A percentile compares a stretch with the other conserved stretches of the same genome.
phyloP scores from a whole-genome alignment of 35 echinoderm and acorn worm genomes.

The Hemicentrotus pulcherrimus region DNA sequence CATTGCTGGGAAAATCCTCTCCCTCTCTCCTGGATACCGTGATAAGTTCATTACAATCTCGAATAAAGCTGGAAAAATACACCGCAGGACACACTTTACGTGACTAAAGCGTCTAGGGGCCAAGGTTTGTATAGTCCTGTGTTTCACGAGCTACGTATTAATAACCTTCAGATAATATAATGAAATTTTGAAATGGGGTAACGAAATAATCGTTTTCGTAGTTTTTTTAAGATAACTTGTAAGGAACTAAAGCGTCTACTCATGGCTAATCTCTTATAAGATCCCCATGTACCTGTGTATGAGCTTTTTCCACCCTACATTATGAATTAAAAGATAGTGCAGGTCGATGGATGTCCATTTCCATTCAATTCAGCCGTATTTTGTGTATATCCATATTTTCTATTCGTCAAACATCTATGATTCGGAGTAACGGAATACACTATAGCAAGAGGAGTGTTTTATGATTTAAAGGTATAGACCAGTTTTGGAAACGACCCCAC shows the following conservation, averaged over 20 bases:
- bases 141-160: neutral
- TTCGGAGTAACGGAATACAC: no score
- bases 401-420: no score
- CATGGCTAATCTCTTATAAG: no score
- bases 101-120: neutral
- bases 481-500: no score
- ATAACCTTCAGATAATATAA: neutral
- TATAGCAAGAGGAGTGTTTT: no score
- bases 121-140: neutral
- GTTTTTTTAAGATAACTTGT: neutral
- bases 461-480: no score
- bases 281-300: no score
- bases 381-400: no score
- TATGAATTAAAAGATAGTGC: no score
- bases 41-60: slow-evolving; percentile 36
- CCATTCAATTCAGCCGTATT: no score
- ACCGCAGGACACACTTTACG: slow-evolving; percentile 12
- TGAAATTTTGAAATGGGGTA: neutral
- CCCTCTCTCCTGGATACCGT: neutral
- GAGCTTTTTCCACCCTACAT: no score
- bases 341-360: no score
- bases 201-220: neutral
- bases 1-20: neutral
- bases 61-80: slow-evolving; percentile 23
- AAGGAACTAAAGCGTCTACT: neutral